These are phyloP conservation scores for Argentina silus DNA, from an alignment of 2,797 vertebrate genomes.

Conservation along the genomic window DNA sequence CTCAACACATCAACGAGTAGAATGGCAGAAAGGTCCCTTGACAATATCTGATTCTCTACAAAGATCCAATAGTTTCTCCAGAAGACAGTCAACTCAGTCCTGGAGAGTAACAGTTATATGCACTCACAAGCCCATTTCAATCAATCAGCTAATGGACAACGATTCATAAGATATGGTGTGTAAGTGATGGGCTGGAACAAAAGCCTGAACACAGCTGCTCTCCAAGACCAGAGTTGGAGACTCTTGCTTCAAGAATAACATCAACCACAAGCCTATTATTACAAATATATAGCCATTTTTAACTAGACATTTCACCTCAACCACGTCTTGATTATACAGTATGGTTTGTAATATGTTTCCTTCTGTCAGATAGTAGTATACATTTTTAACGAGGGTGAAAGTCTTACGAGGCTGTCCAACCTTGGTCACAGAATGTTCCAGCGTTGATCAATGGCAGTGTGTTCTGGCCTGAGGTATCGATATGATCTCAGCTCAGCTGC, in stretches of 20 bases:
- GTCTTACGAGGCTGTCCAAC: no score
- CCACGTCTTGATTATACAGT: not conserved
- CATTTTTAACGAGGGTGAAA: not conserved
- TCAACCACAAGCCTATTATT: not conserved
- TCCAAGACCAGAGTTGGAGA: no score
- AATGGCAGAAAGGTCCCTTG: not conserved
- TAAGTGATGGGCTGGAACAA: no score
- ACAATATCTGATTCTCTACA: not conserved
- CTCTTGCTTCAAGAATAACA: not conserved
- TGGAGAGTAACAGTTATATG: no score
- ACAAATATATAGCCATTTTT: not conserved
- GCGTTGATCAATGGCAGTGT: conserved; percentile 1
- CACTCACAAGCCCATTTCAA: no score
- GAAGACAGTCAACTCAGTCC: no score
- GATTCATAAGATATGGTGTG: no score
- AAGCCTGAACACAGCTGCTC: not conserved
- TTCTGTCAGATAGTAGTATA: not conserved
- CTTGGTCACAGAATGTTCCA: not conserved
- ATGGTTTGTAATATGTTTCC: not conserved
- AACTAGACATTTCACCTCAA: not conserved
- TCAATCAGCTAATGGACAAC: no score
- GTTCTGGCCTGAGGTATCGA: conserved; percentile 48
- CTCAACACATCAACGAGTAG: not conserved
- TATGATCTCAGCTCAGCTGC: conserved; percentile 39
- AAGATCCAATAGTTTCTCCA: no score